Conservation (phyloP, 2,797 vertebrate species). For the Diplodus sargus region DNA sequence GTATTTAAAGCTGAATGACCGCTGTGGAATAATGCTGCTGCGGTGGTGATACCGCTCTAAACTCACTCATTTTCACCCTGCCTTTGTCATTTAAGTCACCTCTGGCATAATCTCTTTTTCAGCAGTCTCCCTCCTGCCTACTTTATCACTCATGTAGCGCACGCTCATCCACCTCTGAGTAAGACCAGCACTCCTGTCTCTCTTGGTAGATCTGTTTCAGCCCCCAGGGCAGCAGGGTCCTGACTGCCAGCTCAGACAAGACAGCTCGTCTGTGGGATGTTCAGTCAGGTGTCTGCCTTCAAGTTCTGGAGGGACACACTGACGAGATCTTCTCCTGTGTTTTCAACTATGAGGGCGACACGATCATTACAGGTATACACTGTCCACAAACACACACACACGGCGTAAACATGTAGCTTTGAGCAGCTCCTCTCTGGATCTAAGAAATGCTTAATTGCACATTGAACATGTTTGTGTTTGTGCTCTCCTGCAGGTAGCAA, state of each 20-base stretch:
- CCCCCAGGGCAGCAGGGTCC: conserved; percentile 90
- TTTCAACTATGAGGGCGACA: conserved; percentile 95
- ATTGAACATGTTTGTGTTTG: conserved; percentile 56
- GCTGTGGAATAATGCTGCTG: conserved; percentile 35
- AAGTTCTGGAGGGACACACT: conserved; percentile 90
- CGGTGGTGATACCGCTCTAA: conserved; percentile 22
- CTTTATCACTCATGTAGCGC: conserved; percentile 3
- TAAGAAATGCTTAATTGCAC: conserved; percentile 53
- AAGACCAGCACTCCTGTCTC: conserved; percentile 22
- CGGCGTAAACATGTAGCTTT: conserved; percentile 20
- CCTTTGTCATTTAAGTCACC: conserved; percentile 18
- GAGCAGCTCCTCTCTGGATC: conserved; percentile 16
- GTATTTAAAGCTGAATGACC: conserved; percentile 50
- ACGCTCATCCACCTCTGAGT: conserved; percentile 12
- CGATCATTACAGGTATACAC: conserved; percentile 92
- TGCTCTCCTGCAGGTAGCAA: conserved; percentile 89
- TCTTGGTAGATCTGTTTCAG: conserved; percentile 92
- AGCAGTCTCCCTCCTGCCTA: conserved; percentile 35
- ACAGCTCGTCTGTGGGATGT: conserved; percentile 94
- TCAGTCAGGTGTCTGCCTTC: conserved; percentile 89
- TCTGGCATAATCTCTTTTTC: conserved; percentile 40
- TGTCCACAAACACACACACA: conserved; percentile 14
- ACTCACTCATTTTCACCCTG: background rate
- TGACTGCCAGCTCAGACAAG: conserved; percentile 94
- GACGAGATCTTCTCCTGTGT: conserved; percentile 96